A percentile compares a stretch with the other conserved stretches of the same genome.
Conservation (phyloP, 2,113 vertebrate genomes). For the Rousettus leschenaultii region DNA sequence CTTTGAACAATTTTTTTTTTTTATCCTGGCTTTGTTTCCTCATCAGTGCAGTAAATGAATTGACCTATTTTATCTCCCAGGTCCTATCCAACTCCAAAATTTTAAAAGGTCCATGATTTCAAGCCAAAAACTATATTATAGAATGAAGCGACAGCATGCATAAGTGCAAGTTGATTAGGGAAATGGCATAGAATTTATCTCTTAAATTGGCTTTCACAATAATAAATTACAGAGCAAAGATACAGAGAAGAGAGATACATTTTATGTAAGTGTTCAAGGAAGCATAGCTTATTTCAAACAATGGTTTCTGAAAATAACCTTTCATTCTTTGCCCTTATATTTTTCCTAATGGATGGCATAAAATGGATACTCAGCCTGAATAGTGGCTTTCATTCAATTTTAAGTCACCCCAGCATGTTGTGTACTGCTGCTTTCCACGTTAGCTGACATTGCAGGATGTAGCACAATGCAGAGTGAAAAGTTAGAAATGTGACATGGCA, state of each 20-base stretch:
- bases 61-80: constrained; percentile 51
- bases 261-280: constrained; percentile 60
- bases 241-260: constrained; percentile 48
- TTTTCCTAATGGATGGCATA: constrained; percentile 71
- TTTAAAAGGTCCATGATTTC: constrained; percentile 49
- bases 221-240: constrained; percentile 62
- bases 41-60: constrained; percentile 45
- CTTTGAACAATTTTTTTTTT: constrained; percentile 39
- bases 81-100: constrained; percentile 45
- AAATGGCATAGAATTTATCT: constrained; percentile 64
- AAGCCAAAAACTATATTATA: constrained; percentile 63
- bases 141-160: background rate
- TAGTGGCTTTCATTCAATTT: constrained; percentile 68
- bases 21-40: constrained; percentile 49
- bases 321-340: constrained; percentile 62
- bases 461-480: constrained; percentile 60
- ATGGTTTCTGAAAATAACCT: constrained; percentile 48
- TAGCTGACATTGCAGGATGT: constrained; percentile 66
- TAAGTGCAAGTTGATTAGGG: constrained; percentile 66
- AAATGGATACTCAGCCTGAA: constrained; percentile 58
- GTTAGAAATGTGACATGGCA: constrained; percentile 69
- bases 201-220: constrained; percentile 50
- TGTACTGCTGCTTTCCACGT: constrained; percentile 8
- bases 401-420: constrained; percentile 70
- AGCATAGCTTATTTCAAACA: constrained; percentile 60